Percentiles rank a stretch among this genome's conserved stretches.
phyloP scores from a whole-genome alignment of 2,888 invertebrate species.

The Oscheius sp. region DNA sequence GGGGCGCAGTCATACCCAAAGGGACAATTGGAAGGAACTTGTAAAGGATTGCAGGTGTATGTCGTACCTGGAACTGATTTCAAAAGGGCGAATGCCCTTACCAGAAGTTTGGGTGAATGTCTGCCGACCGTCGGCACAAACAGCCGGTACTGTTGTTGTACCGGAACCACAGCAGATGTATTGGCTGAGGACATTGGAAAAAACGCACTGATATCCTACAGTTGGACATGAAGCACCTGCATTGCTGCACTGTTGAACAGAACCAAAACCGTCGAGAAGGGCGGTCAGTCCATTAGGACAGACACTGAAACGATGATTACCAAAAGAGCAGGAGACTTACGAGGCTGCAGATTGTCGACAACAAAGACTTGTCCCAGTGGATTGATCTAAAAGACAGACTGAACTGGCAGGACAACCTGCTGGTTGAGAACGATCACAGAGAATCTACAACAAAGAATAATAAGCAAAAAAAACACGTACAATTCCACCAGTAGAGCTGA shows the following conservation, averaged over 20 bases:
- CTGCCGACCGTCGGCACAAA: conserved; percentile 68
- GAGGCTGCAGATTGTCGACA: conserved; percentile 54
- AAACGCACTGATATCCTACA: conserved; percentile 64
- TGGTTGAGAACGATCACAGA: conserved; percentile 34
- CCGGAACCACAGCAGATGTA: conserved; percentile 66
- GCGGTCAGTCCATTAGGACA: conserved; percentile 68
- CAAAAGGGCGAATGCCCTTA: conserved; percentile 18
- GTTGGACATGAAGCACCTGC: conserved; percentile 62
- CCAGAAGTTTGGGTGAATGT: conserved; percentile 65
- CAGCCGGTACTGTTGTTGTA: conserved; percentile 20
- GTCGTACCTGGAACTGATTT: conserved; percentile 50
- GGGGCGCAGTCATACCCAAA: conserved; percentile 64
- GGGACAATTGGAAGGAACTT: conserved; percentile 60
- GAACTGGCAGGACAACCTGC: conserved; percentile 38
- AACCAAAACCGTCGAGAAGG: conserved; percentile 58
- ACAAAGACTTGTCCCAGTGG: conserved; percentile 42
- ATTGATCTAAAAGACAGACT: conserved; percentile 43
- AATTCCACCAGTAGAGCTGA: conserved; percentile 48
- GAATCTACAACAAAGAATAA: conserved; percentile 36
- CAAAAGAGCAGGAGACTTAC: background rate
- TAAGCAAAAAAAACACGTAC: too few species aligned
- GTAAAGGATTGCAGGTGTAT: conserved; percentile 53
- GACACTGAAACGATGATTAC: conserved; percentile 50
- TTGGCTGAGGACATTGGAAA: conserved; percentile 57
- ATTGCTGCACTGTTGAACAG: conserved; percentile 63